These are phyloP conservation scores for Zapus hudsonius DNA, from an alignment of 2,113 vertebrate species.

Conservation along the genomic window DNA sequence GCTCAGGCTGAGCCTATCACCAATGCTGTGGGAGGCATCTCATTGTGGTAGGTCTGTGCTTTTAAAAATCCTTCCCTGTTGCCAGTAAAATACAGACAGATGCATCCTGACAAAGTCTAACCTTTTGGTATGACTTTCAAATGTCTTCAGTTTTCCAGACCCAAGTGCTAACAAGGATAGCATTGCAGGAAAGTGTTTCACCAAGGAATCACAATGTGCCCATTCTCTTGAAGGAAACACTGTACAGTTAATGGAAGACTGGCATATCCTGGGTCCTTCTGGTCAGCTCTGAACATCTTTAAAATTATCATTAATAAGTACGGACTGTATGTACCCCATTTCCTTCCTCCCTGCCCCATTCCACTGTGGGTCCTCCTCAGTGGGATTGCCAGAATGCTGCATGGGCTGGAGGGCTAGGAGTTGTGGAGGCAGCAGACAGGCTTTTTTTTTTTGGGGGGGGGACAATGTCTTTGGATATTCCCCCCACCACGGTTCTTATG, in stretches of 20 bases:
- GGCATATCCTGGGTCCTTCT: not conserved
- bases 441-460: no score
- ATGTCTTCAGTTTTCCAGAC: not conserved
- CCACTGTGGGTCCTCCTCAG: no score
- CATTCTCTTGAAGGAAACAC: not conserved
- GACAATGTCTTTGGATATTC: no score
- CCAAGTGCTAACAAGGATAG: not conserved
- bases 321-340: no score
- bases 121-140: not conserved
- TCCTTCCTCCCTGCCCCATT: no score
- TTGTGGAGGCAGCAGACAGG: no score
- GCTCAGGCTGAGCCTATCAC: not conserved
- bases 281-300: not conserved
- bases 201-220: not conserved
- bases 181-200: not conserved
- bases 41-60: not conserved
- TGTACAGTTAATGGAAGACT: not conserved
- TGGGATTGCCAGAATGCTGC: no score
- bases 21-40: not conserved
- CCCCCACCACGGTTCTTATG: no score
- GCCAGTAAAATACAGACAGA: not conserved
- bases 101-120: not conserved
- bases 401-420: no score
- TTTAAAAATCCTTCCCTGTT: not conserved
- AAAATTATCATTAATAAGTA: no score